These are phyloP conservation scores for Alouatta caraya DNA, from an alignment of 2,797 vertebrate species.

Conservation along the genomic window DNA sequence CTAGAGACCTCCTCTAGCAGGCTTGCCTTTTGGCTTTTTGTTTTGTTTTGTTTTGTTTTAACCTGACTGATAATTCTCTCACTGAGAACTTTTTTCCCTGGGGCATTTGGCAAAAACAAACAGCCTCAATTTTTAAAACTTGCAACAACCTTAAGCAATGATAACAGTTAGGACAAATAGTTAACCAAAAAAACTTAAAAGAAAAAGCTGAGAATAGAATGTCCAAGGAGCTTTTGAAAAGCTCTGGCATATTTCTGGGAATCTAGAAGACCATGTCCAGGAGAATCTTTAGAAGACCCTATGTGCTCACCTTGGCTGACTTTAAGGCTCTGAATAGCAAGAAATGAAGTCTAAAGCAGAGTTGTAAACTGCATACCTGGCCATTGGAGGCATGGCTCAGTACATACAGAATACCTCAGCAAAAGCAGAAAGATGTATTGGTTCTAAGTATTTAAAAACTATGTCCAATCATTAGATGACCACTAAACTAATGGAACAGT, in stretches of 20 bases:
- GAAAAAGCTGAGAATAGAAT: neutral
- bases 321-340: neutral
- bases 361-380: neutral
- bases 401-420: neutral
- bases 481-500: neutral
- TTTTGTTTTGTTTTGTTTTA: neutral
- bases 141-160: neutral
- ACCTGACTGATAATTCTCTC: neutral
- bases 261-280: neutral
- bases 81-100: neutral
- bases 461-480: neutral
- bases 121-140: neutral
- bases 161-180: neutral
- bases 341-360: neutral
- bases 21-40: neutral
- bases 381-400: neutral
- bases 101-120: neutral
- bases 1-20: neutral
- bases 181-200: neutral
- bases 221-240: neutral
- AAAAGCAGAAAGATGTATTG: neutral
- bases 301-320: neutral
- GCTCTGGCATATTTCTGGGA: neutral
- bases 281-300: neutral
- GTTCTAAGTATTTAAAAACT: neutral